Percentiles rank a stretch among this genome's conserved stretches.
These are phyloP conservation scores for Phaedon cochleariae DNA, from an alignment of 2,888 invertebrate species.

Conservation along the genomic window DNA sequence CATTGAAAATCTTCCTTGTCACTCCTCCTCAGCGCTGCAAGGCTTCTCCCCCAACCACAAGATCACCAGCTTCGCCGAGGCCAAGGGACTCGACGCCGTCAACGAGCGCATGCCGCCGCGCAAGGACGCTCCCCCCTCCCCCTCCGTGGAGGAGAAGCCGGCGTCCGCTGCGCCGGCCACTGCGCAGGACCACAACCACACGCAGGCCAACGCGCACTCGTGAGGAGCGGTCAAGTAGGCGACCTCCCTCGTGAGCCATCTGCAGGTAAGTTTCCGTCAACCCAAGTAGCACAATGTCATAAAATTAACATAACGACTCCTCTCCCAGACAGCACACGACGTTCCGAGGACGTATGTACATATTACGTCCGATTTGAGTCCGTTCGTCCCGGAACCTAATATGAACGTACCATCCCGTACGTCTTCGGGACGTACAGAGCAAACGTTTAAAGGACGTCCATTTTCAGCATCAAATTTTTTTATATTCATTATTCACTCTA, in stretches of 20 bases:
- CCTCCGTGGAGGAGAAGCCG: conserved; percentile 66
- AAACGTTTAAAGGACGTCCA: too few relatives aligned
- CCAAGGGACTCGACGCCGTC: conserved; percentile 97
- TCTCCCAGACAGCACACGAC: too few relatives aligned
- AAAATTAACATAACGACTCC: too few relatives aligned
- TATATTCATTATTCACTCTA: too few relatives aligned
- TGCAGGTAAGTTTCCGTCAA: conserved; percentile 54
- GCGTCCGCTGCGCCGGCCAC: not conserved
- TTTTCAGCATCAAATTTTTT: too few relatives aligned
- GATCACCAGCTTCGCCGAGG: conserved; percentile 98
- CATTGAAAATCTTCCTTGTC: too few relatives aligned
- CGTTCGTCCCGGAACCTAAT: too few relatives aligned
- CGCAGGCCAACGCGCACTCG: conserved; percentile 62
- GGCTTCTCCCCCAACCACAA: conserved; percentile 97
- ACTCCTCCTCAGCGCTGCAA: conserved; percentile 75
- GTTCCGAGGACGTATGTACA: too few relatives aligned
- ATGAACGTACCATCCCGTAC: too few relatives aligned
- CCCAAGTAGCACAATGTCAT: too few relatives aligned
- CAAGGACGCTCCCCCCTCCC: conserved; percentile 81
- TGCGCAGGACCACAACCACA: conserved; percentile 59
- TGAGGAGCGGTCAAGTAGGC: conserved; percentile 60
- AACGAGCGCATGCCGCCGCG: conserved; percentile 99
- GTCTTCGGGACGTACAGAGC: too few relatives aligned
- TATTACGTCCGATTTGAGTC: too few relatives aligned
- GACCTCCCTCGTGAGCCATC: conserved; percentile 50